A percentile compares a stretch with the other conserved stretches of the same genome.
phyloP scores from a whole-genome alignment of 2,888 invertebrate species.

The Folsomia candida region DNA sequence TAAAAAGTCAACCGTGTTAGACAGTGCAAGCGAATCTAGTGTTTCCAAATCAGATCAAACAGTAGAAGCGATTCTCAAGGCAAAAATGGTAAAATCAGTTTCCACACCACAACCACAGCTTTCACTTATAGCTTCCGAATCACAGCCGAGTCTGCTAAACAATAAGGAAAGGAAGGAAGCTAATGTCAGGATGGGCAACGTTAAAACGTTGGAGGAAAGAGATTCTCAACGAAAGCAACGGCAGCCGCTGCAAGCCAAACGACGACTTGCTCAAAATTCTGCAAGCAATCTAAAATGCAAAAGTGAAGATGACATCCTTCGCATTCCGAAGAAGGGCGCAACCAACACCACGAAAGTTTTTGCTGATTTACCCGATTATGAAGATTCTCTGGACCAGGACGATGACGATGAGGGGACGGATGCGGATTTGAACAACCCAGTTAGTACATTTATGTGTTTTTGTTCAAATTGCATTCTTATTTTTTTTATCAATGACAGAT shows the following conservation, averaged over 20 bases:
- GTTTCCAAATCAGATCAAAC: no score
- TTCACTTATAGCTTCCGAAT: no score
- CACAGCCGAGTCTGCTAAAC: no score
- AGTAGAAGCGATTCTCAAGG: no score
- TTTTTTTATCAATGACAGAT: conserved; percentile 16
- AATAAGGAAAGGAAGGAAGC: background rate
- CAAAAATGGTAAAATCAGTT: no score
- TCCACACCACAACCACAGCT: no score
- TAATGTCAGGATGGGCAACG: background rate
- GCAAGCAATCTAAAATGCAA: background rate
- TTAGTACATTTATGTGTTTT: no score
- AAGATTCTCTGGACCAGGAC: background rate
- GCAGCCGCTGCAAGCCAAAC: background rate
- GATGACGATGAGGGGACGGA: background rate
- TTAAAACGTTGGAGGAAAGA: no score
- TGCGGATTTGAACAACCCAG: background rate
- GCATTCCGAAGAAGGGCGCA: no score
- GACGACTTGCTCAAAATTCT: background rate
- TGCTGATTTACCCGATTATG: conserved; percentile 9
- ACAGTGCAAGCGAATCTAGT: no score
- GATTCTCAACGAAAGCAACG: background rate
- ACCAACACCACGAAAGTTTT: background rate
- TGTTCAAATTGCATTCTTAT: background rate
- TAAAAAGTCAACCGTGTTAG: no score
- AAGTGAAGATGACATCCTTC: background rate